Base-by-base conservation (phyloP, 2,797 vertebrate genomes). In the Pseudotriccus pelzelni region DNA sequence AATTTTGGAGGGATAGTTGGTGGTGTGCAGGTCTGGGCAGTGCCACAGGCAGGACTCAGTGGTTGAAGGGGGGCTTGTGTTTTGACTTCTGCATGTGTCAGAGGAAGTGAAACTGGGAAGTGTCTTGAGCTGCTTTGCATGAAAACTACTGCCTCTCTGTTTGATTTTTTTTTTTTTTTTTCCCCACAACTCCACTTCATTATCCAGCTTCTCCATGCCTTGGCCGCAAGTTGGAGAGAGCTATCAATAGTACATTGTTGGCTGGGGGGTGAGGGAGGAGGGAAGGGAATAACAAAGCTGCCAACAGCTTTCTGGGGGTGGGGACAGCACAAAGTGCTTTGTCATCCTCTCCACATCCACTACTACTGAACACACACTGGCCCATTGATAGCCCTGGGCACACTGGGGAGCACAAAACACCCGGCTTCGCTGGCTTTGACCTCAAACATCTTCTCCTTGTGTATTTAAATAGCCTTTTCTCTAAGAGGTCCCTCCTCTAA, bases 201-300 rank as follows among this genome's bases (percentile, higher is more conserved):
- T 95, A 94, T 95, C 97, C 77, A 93, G 80, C 82, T 74, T 85
- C 84, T 94, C 58, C 46, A 93, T 78, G 91, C 86, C 76, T 59
- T 92, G 82, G 90, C 93, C 0, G 0, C 60, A 66, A 94, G 87
- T 89, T 93, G 63, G 72, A 79, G 44, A 16, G 72, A 75, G 78
- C 96, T 93, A 95, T 97, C 89, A 97, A 93, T 94, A 92, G 85
- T 69, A 87, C 67, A 91, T 93, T 97, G 91, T 97, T 83, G 80
- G 30, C 69, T 64, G 63, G 56, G 77, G 95, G 93, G 34, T 21
- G 87, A 93, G 82, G 89, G 91, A 89, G 93, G 94, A 91, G 89
- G 82, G 89, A 87, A 83, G 77, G 84, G 84, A 84, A 86, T 80
- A 93, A 96, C 90, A 86, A 85, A 87, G 87, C 95, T 93, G 75